These are phyloP conservation scores for Lasioglossum marginatum DNA, from an alignment of 2,888 invertebrate species.

Conservation along the genomic window DNA sequence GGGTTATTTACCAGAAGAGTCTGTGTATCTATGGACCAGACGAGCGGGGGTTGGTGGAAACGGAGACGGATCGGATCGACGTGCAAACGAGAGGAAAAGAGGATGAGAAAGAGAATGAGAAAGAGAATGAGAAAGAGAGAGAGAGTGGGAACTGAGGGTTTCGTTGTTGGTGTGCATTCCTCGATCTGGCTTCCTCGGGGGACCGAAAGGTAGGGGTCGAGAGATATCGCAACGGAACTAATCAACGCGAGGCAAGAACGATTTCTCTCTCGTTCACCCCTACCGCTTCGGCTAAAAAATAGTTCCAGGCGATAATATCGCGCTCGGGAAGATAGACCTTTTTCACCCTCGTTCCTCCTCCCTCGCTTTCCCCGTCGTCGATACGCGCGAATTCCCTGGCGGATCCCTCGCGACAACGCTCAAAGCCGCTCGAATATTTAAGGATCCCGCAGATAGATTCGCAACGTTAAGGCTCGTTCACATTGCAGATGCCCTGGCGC, in stretches of 20 bases:
- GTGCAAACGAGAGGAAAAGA: slow-evolving; percentile 9
- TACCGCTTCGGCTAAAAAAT: slow-evolving; percentile 69
- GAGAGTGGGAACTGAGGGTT: slow-evolving; percentile 24
- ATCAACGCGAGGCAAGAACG: slow-evolving; percentile 76
- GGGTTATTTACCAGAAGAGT: slow-evolving; percentile 71
- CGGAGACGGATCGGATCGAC: slow-evolving; percentile 34
- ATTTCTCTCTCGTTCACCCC: slow-evolving; percentile 70
- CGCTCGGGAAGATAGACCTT: slow-evolving; percentile 61
- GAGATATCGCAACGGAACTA: slow-evolving; percentile 78
- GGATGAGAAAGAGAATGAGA: neutral
- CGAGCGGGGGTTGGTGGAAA: slow-evolving; percentile 19
- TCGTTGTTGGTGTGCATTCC: slow-evolving; percentile 63
- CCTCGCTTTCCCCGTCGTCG: slow-evolving; percentile 5
- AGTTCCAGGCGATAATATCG: slow-evolving; percentile 74
- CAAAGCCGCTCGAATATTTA: slow-evolving; percentile 30
- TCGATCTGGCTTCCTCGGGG: slow-evolving; percentile 67
- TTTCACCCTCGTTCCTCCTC: slow-evolving; percentile 16
- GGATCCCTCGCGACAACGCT: slow-evolving; percentile 20
- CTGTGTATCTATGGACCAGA: slow-evolving; percentile 37
- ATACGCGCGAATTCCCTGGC: slow-evolving; percentile 35
- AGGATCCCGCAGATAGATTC: slow-evolving; percentile 4
- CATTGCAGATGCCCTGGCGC: neutral
- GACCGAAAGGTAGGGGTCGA: slow-evolving; percentile 68
- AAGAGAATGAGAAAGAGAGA: neutral
- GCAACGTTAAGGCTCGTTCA: neutral